Evolutionary conservation across 2,888 invertebrate genomes (phyloP).

Genomic region (Phragmatobia fuliginosa): DNA sequence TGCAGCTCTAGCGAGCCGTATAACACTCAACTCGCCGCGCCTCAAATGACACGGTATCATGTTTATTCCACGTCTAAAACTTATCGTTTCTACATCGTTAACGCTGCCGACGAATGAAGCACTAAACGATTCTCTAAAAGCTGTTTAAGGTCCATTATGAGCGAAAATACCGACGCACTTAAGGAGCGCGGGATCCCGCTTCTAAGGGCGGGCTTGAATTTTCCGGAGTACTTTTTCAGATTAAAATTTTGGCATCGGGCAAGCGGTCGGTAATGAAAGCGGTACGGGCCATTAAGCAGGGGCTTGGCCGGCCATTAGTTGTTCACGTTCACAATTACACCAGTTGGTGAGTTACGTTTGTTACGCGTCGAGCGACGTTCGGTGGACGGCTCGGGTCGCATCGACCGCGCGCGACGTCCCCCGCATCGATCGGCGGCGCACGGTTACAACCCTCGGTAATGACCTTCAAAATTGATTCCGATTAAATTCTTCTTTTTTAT

Average conservation of each 20-base stretch:
- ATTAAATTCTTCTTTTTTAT: conserved; percentile 14
- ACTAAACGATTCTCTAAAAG: conserved; percentile 71
- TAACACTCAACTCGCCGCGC: conserved; percentile 29
- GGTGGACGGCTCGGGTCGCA: conserved; percentile 29
- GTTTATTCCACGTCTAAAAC: conserved; percentile 69
- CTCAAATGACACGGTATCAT: conserved; percentile 63
- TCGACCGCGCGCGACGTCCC: conserved; percentile 26
- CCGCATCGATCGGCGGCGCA: conserved; percentile 41
- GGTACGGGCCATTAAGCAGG: conserved; percentile 73
- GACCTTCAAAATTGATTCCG: conserved; percentile 39
- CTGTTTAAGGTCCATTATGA: conserved; percentile 74
- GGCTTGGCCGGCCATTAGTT: conserved; percentile 69
- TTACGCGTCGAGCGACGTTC: conserved; percentile 47
- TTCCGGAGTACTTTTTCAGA: conserved; percentile 67
- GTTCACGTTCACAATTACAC: conserved; percentile 76
- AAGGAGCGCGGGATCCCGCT: conserved; percentile 54
- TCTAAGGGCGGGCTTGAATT: conserved; percentile 44
- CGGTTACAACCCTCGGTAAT: conserved; percentile 38
- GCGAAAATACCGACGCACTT: conserved; percentile 69
- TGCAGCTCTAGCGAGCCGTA: conserved; percentile 38
- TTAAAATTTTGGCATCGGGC: conserved; percentile 74
- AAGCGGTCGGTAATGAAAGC: conserved; percentile 75
- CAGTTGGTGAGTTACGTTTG: conserved; percentile 70
- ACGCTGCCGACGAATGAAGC: conserved; percentile 66
- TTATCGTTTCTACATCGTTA: conserved; percentile 78